phyloP scores from a whole-genome alignment of 2,797 vertebrate genomes.

The Tolypeutes matacus region DNA sequence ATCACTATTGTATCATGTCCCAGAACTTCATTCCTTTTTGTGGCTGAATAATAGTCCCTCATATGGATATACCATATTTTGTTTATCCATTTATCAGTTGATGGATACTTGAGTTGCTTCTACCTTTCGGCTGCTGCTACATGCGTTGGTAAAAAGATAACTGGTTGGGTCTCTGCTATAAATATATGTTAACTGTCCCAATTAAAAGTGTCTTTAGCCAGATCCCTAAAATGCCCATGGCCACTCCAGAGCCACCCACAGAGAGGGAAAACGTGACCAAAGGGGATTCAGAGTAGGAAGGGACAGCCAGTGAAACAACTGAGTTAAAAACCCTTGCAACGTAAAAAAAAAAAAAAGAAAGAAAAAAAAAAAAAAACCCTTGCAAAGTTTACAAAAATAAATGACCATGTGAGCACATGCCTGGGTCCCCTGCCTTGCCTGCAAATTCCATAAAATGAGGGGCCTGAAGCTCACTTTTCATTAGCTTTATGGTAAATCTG shows the following conservation, averaged over 20 bases:
- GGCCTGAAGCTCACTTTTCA: not conserved
- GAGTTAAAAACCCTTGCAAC: not conserved
- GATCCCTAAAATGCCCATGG: not conserved
- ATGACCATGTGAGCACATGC: accelerated
- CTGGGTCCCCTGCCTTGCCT: not conserved
- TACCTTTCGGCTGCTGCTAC: no score
- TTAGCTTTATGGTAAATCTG: not conserved
- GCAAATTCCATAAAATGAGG: not conserved
- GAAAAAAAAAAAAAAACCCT: no score
- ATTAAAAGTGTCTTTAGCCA: not conserved
- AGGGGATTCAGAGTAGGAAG: not conserved
- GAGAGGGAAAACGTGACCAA: not conserved
- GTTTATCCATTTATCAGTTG: no score
- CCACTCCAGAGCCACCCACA: not conserved
- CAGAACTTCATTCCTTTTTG: no score
- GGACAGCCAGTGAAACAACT: not conserved
- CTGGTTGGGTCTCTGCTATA: no score
- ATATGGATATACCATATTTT: no score
- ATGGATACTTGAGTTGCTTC: no score
- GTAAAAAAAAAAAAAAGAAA: no score
- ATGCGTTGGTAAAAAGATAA: no score
- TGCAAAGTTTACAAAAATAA: not conserved
- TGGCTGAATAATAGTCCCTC: no score
- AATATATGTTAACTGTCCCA: not conserved
- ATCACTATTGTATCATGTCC: no score